phyloP scores from a whole-genome alignment of 2,113 vertebrate genomes.

The Sinosuthora webbiana region DNA sequence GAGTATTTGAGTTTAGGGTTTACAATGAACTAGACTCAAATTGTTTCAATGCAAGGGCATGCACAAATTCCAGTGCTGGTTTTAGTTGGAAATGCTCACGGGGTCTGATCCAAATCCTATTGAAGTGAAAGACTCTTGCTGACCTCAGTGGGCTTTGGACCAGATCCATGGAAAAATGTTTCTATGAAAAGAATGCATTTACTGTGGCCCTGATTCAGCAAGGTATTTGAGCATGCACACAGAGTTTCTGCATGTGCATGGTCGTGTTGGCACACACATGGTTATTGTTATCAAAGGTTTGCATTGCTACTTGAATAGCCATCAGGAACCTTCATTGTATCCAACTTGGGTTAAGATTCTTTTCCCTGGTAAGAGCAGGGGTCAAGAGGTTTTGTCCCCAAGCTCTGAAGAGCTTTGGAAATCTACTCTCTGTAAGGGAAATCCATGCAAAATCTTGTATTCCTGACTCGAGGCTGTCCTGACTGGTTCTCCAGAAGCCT shows the following conservation, averaged over 20 bases:
- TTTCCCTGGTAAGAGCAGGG: neutral
- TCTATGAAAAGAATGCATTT: slow-evolving; percentile 56
- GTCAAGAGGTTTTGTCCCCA: neutral
- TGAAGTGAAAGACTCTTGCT: slow-evolving; percentile 52
- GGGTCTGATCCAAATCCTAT: slow-evolving; percentile 42
- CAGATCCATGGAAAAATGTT: slow-evolving; percentile 47
- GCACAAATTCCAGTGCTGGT: slow-evolving; percentile 32
- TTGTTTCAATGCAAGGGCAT: slow-evolving; percentile 31
- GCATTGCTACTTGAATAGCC: neutral
- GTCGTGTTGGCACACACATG: neutral
- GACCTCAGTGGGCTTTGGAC: slow-evolving; percentile 65
- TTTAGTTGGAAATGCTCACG: slow-evolving; percentile 53
- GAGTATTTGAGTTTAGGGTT: slow-evolving; percentile 6
- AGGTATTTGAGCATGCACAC: slow-evolving; percentile 12
- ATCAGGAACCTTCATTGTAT: neutral
- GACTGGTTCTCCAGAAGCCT: neutral
- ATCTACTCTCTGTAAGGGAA: neutral
- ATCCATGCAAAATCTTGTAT: neutral
- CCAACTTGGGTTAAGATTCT: neutral
- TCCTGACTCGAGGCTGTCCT: neutral
- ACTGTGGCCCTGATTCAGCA: slow-evolving; percentile 49
- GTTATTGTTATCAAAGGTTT: neutral
- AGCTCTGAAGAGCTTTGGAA: neutral
- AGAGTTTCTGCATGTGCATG: neutral
- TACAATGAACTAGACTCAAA: slow-evolving; percentile 25